Percentiles rank a stretch among this genome's conserved stretches.
phyloP scores from a whole-genome alignment of 2,797 vertebrate species.

The Gallinago stenura region DNA sequence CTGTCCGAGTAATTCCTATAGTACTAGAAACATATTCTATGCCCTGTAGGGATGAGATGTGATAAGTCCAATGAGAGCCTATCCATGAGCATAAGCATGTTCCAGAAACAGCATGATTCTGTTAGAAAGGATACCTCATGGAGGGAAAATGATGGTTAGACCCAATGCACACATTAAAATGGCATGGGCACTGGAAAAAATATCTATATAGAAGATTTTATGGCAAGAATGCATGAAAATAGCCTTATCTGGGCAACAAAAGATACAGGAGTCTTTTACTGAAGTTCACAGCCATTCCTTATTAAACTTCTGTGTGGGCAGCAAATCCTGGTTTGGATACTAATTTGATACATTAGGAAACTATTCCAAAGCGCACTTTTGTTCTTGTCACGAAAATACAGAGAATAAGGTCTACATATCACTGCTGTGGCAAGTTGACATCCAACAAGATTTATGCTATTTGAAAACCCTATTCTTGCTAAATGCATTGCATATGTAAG shows the following conservation, averaged over 20 bases:
- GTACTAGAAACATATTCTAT: background rate
- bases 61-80: slow-evolving; percentile 36
- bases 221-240: slow-evolving; percentile 37
- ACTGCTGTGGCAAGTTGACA: slow-evolving; percentile 47
- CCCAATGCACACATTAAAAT: slow-evolving; percentile 62
- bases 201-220: slow-evolving; percentile 46
- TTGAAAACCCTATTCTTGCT: slow-evolving; percentile 64
- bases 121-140: slow-evolving; percentile 48
- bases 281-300: slow-evolving; percentile 22
- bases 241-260: slow-evolving; percentile 11
- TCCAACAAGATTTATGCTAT: slow-evolving; percentile 55
- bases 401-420: slow-evolving; percentile 50
- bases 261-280: background rate
- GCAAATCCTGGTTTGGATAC: slow-evolving; percentile 29
- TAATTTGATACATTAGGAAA: slow-evolving; percentile 62
- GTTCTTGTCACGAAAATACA: slow-evolving; percentile 65
- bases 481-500: slow-evolving; percentile 52
- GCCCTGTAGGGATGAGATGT: background rate
- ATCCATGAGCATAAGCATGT: slow-evolving; percentile 15
- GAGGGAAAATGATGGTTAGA: slow-evolving; percentile 46
- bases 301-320: slow-evolving; percentile 22
- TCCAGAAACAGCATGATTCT: slow-evolving; percentile 59
- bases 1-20: background rate
- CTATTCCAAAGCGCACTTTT: slow-evolving; percentile 38
- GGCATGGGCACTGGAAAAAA: slow-evolving; percentile 36